Evolutionary conservation across 2,888 invertebrate genomes (phyloP).

Genomic region (Eilema griseolum): DNA sequence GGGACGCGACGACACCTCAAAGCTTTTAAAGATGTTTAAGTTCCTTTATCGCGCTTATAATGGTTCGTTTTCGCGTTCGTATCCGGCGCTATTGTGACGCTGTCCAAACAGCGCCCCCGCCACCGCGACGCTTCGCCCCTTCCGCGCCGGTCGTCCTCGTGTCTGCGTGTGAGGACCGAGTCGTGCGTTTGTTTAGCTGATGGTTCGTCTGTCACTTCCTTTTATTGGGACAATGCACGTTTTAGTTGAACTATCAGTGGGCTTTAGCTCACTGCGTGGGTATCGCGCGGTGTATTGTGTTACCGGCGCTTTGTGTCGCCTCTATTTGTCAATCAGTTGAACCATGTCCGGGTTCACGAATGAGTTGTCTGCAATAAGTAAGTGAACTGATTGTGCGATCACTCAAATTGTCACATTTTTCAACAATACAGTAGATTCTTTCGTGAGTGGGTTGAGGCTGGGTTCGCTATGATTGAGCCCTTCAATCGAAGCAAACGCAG

Average conservation of each 20-base stretch:
- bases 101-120: conserved; percentile 68
- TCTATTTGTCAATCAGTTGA: conserved; percentile 21
- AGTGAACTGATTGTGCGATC: background rate
- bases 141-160: conserved; percentile 60
- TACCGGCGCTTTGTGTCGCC: conserved; percentile 39
- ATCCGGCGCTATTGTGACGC: conserved; percentile 74
- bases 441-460: background rate
- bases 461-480: background rate
- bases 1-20: conserved; percentile 57
- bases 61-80: conserved; percentile 67
- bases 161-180: conserved; percentile 18
- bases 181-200: conserved; percentile 51
- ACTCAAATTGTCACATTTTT: background rate
- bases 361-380: background rate
- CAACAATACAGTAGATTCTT: background rate
- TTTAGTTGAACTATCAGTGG: conserved; percentile 50
- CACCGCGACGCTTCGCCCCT: conserved; percentile 46
- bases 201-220: conserved; percentile 54
- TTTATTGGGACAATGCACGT: conserved; percentile 57
- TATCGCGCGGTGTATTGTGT: conserved; percentile 53
- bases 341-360: conserved; percentile 18
- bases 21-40: conserved; percentile 60
- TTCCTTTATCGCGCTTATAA: conserved; percentile 59
- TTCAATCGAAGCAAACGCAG: too few relatives aligned
- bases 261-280: conserved; percentile 52